These are phyloP conservation scores for Drosophila obscura DNA, from an alignment of 1,140 invertebrate species.

Conservation along the genomic window DNA sequence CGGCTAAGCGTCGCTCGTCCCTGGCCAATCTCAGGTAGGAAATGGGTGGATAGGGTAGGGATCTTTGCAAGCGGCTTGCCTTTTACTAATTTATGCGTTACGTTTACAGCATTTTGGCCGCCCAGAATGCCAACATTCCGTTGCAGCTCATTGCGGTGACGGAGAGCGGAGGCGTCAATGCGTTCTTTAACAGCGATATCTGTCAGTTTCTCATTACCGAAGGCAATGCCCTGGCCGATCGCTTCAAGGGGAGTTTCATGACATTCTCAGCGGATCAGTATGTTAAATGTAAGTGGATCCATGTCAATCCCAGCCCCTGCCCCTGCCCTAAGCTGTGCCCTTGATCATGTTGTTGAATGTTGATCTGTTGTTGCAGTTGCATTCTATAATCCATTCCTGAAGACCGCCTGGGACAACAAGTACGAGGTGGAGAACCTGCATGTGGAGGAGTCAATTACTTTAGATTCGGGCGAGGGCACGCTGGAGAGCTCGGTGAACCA, in stretches of 20 bases:
- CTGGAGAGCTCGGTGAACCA: conserved; percentile 87
- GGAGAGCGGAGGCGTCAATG: conserved; percentile 92
- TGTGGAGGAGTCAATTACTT: conserved; percentile 90
- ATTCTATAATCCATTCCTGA: conserved; percentile 98
- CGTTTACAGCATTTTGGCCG: conserved; percentile 92
- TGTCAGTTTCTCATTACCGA: conserved; percentile 96
- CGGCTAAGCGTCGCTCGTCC: conserved; percentile 97
- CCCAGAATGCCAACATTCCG: conserved; percentile 96
- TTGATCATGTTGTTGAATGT: too few relatives aligned
- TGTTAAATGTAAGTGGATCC: conserved; percentile 71
- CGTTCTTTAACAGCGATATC: conserved; percentile 95
- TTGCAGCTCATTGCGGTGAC: conserved; percentile 97
- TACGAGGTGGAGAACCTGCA: conserved; percentile 97
- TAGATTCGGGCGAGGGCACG: conserved; percentile 89
- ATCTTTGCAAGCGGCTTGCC: not conserved
- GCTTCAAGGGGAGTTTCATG: conserved; percentile 96
- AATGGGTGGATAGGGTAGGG: conserved; percentile 29
- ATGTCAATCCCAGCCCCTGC: too few relatives aligned
- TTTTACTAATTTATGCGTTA: not conserved
- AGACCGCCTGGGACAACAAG: conserved; percentile 97
- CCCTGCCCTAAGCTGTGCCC: too few relatives aligned
- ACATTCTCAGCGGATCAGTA: conserved; percentile 85
- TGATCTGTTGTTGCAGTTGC: conserved; percentile 87
- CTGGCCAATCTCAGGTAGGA: conserved; percentile 94
- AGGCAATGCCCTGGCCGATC: conserved; percentile 95